Evolutionary conservation across 2,113 vertebrate species (phyloP).

Genomic region (Peromyscus maniculatus): DNA sequence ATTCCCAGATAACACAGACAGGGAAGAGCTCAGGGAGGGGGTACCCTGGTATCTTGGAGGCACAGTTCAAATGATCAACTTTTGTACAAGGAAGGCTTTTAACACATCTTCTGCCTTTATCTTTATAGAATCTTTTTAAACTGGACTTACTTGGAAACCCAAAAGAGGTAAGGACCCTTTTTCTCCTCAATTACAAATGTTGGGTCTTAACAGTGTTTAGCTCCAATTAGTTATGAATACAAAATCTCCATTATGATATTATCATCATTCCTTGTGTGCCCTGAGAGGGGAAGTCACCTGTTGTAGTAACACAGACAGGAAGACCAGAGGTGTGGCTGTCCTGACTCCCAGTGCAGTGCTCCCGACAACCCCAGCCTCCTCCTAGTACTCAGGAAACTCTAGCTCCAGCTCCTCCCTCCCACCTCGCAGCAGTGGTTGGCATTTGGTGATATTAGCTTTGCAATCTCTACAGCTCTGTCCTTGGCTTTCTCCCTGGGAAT

Average conservation of each 20-base stretch:
- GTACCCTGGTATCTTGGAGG: no score
- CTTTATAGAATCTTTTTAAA: slow-evolving; percentile 38
- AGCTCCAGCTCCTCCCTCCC: not conserved
- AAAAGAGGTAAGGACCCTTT: slow-evolving; percentile 63
- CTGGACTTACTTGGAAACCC: slow-evolving; percentile 55
- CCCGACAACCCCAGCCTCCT: not conserved
- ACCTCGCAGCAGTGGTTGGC: not conserved
- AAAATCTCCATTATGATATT: not conserved
- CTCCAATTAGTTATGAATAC: not conserved
- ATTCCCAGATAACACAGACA: not conserved
- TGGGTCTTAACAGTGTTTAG: not conserved
- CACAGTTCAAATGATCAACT: not conserved
- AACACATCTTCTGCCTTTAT: slow-evolving; percentile 29
- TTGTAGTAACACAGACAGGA: not conserved
- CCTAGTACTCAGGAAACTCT: not conserved
- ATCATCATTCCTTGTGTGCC: not conserved
- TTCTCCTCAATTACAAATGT: not conserved
- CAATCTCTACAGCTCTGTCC: rapidly evolving
- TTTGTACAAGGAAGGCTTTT: not conserved
- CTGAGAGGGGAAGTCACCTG: not conserved
- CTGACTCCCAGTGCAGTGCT: not conserved
- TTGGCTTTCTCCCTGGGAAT: no score
- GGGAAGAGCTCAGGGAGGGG: not conserved
- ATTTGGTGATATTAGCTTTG: not conserved
- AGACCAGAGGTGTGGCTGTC: rapidly evolving